A percentile compares a stretch with the other conserved stretches of the same genome.
These are phyloP conservation scores for Silurus lanzhouensis DNA, from an alignment of 2,797 vertebrate genomes.

Conservation along the genomic window DNA sequence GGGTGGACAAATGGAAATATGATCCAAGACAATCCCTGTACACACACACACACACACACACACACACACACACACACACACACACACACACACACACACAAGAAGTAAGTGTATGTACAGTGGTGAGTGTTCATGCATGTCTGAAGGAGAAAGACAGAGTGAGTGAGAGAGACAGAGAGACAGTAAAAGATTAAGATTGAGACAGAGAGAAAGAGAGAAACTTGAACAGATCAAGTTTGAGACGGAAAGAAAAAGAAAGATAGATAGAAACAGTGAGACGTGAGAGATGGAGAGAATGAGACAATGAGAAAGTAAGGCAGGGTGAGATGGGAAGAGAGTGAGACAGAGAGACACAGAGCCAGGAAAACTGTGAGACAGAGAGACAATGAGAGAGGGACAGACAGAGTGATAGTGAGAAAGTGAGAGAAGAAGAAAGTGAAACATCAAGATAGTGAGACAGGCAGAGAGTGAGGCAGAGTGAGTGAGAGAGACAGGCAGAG, in stretches of 20 bases:
- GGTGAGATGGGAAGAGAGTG: too few species aligned
- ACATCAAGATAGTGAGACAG: neutral
- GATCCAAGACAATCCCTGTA: constrained; percentile 10
- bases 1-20: constrained; percentile 27
- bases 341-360: neutral
- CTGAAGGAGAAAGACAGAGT: neutral
- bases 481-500: neutral
- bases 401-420: neutral
- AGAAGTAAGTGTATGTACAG: neutral
- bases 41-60: neutral
- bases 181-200: neutral
- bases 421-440: neutral
- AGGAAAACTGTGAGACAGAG: neutral
- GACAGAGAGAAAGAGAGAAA: neutral
- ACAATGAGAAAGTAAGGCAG: neutral
- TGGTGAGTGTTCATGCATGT: neutral
- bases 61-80: constrained; percentile 1
- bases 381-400: neutral
- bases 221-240: neutral
- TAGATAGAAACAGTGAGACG: neutral
- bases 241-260: neutral
- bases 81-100: neutral
- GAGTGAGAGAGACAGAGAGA: neutral
- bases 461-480: neutral
- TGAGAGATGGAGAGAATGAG: neutral